These are phyloP conservation scores for Nibea albiflora DNA, from an alignment of 2,113 vertebrate genomes.

Conservation along the genomic window DNA sequence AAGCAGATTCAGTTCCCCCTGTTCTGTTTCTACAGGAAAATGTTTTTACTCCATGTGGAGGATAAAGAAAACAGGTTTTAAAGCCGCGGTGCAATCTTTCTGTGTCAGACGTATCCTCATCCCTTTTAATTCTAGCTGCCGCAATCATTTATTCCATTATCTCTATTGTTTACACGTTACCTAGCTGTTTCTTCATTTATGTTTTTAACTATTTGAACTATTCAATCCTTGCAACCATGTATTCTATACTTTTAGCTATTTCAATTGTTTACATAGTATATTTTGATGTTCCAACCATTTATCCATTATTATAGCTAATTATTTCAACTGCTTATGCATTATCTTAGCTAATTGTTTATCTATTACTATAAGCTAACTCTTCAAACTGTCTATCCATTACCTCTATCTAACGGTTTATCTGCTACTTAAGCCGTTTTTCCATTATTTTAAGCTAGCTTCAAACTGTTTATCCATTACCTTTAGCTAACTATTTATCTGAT, in stretches of 20 bases:
- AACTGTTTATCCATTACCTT: too few relatives aligned
- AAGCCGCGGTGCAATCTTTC: background rate
- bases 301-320: background rate
- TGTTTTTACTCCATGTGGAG: background rate
- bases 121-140: background rate
- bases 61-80: background rate
- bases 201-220: background rate
- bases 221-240: background rate
- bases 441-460: too few relatives aligned
- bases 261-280: background rate
- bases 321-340: background rate
- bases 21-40: background rate
- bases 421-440: too few relatives aligned
- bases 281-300: background rate
- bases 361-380: background rate
- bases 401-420: background rate
- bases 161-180: too few relatives aligned
- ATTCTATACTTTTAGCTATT: background rate
- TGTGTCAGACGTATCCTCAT: background rate
- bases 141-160: too few relatives aligned
- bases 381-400: background rate
- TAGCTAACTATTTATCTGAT: too few relatives aligned
- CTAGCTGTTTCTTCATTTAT: too few relatives aligned
- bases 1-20: slow-evolving; percentile 24
- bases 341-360: background rate